phyloP scores from a whole-genome alignment of 2,888 invertebrate genomes.

The Dione juno region DNA sequence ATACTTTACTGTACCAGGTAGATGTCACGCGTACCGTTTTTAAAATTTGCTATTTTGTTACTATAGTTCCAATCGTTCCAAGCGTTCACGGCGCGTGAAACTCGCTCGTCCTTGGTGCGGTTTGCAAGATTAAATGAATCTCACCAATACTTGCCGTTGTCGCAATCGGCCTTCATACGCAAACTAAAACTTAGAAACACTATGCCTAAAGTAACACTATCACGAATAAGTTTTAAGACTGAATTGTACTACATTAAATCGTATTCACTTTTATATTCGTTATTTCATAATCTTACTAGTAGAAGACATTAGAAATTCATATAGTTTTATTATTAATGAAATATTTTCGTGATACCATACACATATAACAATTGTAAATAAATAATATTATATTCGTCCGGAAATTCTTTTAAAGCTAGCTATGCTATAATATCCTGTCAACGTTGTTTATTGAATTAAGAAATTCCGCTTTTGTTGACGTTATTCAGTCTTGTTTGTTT shows the following conservation, averaged over 20 bases:
- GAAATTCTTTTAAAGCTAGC: slow-evolving; percentile 25
- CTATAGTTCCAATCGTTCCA: slow-evolving; percentile 25
- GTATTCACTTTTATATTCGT: background rate
- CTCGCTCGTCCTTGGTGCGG: slow-evolving; percentile 60
- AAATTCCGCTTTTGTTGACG: slow-evolving; percentile 37
- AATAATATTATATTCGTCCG: background rate
- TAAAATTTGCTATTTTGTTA: background rate
- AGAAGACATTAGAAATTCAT: no score
- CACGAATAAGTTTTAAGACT: slow-evolving; percentile 3
- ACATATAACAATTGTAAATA: background rate
- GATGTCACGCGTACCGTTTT: background rate
- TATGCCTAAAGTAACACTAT: slow-evolving; percentile 18
- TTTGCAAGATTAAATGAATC: slow-evolving; percentile 59
- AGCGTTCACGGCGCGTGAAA: slow-evolving; percentile 50
- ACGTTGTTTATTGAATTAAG: slow-evolving; percentile 38
- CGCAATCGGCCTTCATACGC: slow-evolving; percentile 33
- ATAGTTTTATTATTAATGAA: no score
- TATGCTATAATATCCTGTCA: slow-evolving; percentile 40
- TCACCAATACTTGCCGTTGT: slow-evolving; percentile 41
- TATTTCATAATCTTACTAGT: no score
- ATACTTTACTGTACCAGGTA: no score
- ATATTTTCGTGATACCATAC: no score
- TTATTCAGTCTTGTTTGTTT: slow-evolving; percentile 31
- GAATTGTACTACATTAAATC: background rate
- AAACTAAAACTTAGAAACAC: slow-evolving; percentile 22